Percentiles rank a stretch among this genome's conserved stretches.
These are phyloP conservation scores for Brachionus sp. DNA, from an alignment of 1,140 invertebrate genomes.

Conservation along the genomic window DNA sequence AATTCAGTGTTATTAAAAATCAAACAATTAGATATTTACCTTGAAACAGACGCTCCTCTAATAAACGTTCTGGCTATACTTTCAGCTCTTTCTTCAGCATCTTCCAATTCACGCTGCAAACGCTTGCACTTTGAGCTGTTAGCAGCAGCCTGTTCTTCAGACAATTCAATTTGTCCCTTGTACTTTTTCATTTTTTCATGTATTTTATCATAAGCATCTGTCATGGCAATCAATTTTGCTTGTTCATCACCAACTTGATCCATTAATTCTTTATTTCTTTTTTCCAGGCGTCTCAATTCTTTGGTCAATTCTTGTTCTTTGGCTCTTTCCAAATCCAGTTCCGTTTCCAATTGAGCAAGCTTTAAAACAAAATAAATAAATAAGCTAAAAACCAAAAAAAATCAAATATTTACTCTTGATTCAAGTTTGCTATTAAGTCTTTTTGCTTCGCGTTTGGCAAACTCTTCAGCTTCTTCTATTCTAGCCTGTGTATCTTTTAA, in stretches of 20 bases:
- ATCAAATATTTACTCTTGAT: slow-evolving; percentile 15
- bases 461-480: slow-evolving; percentile 46
- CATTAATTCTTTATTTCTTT: slow-evolving; percentile 35
- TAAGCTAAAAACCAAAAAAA: not conserved
- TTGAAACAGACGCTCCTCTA: slow-evolving; percentile 11
- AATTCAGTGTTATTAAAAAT: too few relatives aligned
- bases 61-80: slow-evolving; percentile 31
- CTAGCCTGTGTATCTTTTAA: slow-evolving; percentile 12
- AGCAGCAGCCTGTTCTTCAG: slow-evolving; percentile 39
- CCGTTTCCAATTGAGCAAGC: slow-evolving; percentile 29
- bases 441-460: slow-evolving; percentile 40
- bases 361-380: not conserved
- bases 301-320: slow-evolving; percentile 41
- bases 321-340: slow-evolving; percentile 34
- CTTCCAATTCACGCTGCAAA: slow-evolving; percentile 38
- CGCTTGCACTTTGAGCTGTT: slow-evolving; percentile 29
- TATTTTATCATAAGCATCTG: slow-evolving; percentile 37
- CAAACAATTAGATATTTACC: not conserved
- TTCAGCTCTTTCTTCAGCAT: slow-evolving; percentile 45
- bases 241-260: slow-evolving; percentile 45
- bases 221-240: slow-evolving; percentile 34
- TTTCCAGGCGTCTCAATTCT: slow-evolving; percentile 42
- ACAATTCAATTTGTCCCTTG: slow-evolving; percentile 45
- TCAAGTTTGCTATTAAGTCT: slow-evolving; percentile 34
- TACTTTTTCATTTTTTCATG: slow-evolving; percentile 43